These are phyloP conservation scores for Zootermopsis nevadensis DNA, from an alignment of 2,888 invertebrate species.

Conservation along the genomic window DNA sequence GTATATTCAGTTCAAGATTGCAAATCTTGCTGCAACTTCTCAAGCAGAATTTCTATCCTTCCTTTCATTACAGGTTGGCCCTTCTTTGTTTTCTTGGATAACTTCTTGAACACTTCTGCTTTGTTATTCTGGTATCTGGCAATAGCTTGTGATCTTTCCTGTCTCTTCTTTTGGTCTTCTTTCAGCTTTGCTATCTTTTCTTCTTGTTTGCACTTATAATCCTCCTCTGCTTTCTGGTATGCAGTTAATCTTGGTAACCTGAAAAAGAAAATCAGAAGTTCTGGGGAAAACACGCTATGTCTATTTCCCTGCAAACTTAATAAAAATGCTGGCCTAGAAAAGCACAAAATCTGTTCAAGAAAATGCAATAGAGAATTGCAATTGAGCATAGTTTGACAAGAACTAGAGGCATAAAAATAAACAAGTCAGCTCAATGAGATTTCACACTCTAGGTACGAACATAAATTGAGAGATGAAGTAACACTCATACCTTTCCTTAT, in stretches of 20 bases:
- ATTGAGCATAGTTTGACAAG: no score
- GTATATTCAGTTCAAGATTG: background rate
- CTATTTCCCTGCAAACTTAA: no score
- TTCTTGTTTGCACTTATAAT: conserved; percentile 68
- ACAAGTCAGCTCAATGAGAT: no score
- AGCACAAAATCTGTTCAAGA: no score
- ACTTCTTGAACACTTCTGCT: conserved; percentile 74
- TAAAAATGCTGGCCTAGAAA: no score
- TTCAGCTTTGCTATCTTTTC: conserved; percentile 68
- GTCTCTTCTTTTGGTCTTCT: conserved; percentile 65
- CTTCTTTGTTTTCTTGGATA: conserved; percentile 81
- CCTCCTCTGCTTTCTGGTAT: conserved; percentile 67
- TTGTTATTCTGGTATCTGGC: conserved; percentile 77
- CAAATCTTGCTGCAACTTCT: conserved; percentile 72
- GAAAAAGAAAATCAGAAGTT: background rate
- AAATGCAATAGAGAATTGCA: no score
- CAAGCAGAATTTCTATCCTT: conserved; percentile 79
- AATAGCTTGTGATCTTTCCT: conserved; percentile 72
- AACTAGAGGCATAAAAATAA: no score
- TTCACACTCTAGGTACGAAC: no score
- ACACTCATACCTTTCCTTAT: background rate
- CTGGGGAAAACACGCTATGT: no score
- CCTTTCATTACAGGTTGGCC: conserved; percentile 91
- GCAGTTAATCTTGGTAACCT: conserved; percentile 60
- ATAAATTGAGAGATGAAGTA: no score